Conservation (phyloP, 2,113 vertebrate genomes). For the Gymnarchus niloticus region DNA sequence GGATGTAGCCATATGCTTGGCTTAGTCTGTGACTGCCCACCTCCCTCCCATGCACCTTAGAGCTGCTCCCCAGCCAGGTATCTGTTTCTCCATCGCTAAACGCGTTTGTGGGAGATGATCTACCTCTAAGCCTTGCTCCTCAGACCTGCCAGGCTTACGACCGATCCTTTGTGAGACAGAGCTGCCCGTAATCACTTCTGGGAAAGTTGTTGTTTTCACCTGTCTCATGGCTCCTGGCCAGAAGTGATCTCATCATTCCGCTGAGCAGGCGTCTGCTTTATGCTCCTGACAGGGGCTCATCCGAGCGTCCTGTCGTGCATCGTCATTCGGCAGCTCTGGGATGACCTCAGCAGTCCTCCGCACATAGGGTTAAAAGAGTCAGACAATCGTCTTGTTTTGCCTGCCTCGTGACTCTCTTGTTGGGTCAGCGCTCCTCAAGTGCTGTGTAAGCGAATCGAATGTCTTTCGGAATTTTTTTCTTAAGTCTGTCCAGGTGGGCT, state of each 20-base stretch:
- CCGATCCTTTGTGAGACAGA: conserved; percentile 39
- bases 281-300: conserved; percentile 47
- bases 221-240: conserved; percentile 53
- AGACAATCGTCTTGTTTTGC: not conserved
- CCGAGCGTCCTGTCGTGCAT: conserved; percentile 42
- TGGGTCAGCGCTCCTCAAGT: not conserved
- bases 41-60: not conserved
- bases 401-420: not conserved
- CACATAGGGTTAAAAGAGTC: not conserved
- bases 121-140: not conserved
- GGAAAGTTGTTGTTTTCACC: conserved; percentile 54
- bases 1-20: not conserved
- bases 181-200: conserved; percentile 41
- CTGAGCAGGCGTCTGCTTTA: conserved; percentile 58
- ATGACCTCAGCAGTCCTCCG: not conserved
- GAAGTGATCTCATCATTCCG: conserved; percentile 48
- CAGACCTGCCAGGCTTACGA: not conserved
- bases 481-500: not conserved
- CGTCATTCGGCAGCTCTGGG: conserved; percentile 43
- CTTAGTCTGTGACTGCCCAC: not conserved
- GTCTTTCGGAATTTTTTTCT: not conserved
- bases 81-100: not conserved
- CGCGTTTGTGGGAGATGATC: not conserved
- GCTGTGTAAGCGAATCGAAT: not conserved
- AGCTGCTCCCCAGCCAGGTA: not conserved